phyloP scores from a whole-genome alignment of 2,888 invertebrate genomes.

The Entomobrya multifasciata region DNA sequence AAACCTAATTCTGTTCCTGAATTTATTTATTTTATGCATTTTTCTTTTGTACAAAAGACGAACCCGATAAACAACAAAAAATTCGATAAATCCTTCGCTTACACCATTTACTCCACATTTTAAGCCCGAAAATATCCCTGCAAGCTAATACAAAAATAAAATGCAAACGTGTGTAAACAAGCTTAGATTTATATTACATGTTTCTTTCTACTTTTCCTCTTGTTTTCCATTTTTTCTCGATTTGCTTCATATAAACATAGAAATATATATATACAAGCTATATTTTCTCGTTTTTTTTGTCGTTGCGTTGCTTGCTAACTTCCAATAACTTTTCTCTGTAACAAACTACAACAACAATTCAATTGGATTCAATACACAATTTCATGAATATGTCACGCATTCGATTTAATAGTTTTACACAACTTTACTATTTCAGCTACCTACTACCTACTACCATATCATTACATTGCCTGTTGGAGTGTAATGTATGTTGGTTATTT shows the following conservation, averaged over 20 bases:
- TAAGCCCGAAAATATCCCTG: slow-evolving; percentile 23
- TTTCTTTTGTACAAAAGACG: too few relatives aligned
- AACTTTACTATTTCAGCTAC: background rate
- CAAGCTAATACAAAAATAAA: slow-evolving; percentile 45
- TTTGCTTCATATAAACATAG: background rate
- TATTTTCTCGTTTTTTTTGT: too few relatives aligned
- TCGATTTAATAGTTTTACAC: slow-evolving; percentile 21
- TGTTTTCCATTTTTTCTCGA: slow-evolving; percentile 48
- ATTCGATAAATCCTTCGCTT: too few relatives aligned
- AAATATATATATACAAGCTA: background rate
- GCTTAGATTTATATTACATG: too few relatives aligned
- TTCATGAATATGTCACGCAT: slow-evolving; percentile 62
- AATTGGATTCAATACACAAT: slow-evolving; percentile 45
- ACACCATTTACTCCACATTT: too few relatives aligned
- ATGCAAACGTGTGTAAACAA: slow-evolving; percentile 47
- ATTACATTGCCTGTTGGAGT: too few relatives aligned
- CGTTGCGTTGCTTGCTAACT: background rate
- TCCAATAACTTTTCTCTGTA: background rate
- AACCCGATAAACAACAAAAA: too few relatives aligned
- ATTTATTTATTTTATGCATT: too few relatives aligned
- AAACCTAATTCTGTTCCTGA: too few relatives aligned
- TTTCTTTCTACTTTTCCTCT: slow-evolving; percentile 25
- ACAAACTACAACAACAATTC: slow-evolving; percentile 41
- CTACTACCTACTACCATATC: too few relatives aligned
- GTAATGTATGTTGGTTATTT: too few relatives aligned